Evolutionary conservation across 2,113 vertebrate genomes (phyloP).

Genomic region (Anoplopoma fimbria): DNA sequence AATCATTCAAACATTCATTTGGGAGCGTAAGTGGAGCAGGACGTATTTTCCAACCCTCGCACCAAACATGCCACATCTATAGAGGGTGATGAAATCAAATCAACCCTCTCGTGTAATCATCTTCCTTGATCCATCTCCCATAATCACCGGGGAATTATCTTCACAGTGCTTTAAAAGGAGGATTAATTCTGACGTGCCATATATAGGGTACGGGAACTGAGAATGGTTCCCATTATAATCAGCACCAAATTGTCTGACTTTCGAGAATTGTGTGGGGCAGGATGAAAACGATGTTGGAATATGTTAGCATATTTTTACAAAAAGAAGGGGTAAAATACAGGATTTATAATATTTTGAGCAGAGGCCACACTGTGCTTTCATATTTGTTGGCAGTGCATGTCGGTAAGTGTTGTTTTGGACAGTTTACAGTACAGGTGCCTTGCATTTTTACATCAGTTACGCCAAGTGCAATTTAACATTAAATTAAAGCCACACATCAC

Average conservation of each 20-base stretch:
- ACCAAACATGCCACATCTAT: slow-evolving; percentile 17
- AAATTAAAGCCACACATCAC: background rate
- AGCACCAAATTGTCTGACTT: slow-evolving; percentile 21
- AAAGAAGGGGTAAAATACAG: background rate
- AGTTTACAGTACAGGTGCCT: background rate
- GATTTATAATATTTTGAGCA: background rate
- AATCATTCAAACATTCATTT: slow-evolving; percentile 42
- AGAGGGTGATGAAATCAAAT: slow-evolving; percentile 49
- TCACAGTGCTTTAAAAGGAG: slow-evolving; percentile 38
- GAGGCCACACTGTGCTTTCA: background rate
- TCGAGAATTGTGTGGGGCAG: background rate
- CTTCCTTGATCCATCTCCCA: slow-evolving; percentile 22
- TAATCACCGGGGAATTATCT: slow-evolving; percentile 52
- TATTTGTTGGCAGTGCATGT: background rate
- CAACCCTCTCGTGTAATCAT: slow-evolving; percentile 19
- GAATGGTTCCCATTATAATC: slow-evolving; percentile 42
- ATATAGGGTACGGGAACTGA: slow-evolving; percentile 13
- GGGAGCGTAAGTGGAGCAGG: slow-evolving; percentile 31
- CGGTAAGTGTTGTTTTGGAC: background rate
- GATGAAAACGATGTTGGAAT: background rate
- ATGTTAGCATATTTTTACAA: background rate
- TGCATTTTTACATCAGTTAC: background rate
- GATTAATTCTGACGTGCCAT: slow-evolving; percentile 31
- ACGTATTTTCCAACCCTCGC: slow-evolving; percentile 27
- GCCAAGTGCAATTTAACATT: background rate